Evolutionary conservation across 2,797 vertebrate species (phyloP).

Genomic region (Megaceryle alcyon): DNA sequence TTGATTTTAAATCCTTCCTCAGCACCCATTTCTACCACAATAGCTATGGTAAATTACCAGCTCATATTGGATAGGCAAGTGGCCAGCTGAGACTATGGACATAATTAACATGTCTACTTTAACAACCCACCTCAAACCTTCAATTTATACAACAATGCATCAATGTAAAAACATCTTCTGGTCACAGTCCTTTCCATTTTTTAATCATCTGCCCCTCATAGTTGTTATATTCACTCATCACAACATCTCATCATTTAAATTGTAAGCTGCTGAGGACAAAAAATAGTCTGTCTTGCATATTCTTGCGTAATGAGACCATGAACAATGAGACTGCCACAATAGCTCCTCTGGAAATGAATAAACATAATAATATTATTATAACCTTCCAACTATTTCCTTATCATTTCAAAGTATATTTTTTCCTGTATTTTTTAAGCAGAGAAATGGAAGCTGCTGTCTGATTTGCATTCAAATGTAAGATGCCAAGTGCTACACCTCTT

Average conservation of each 20-base stretch:
- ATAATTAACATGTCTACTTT: neutral
- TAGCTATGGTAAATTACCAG: neutral
- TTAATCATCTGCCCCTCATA: neutral
- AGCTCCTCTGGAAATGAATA: neutral
- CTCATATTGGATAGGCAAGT: neutral
- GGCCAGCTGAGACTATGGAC: neutral
- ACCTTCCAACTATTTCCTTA: neutral
- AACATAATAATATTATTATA: neutral
- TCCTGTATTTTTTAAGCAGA: neutral
- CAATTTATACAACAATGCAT: neutral
- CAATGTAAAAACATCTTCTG: neutral
- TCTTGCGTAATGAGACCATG: neutral
- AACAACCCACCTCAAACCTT: neutral
- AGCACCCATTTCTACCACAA: neutral
- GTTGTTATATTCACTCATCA: neutral
- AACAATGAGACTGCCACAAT: neutral
- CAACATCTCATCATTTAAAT: neutral
- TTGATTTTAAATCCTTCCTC: constrained; percentile 12
- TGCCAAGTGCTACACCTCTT: neutral
- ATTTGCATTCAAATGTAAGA: neutral
- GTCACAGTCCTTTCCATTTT: neutral
- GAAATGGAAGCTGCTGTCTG: neutral
- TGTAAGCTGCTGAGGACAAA: neutral
- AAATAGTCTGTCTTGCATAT: neutral
- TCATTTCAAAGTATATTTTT: neutral